phyloP scores from a whole-genome alignment of 2,113 vertebrate species.

The Eudorcas thomsonii region DNA sequence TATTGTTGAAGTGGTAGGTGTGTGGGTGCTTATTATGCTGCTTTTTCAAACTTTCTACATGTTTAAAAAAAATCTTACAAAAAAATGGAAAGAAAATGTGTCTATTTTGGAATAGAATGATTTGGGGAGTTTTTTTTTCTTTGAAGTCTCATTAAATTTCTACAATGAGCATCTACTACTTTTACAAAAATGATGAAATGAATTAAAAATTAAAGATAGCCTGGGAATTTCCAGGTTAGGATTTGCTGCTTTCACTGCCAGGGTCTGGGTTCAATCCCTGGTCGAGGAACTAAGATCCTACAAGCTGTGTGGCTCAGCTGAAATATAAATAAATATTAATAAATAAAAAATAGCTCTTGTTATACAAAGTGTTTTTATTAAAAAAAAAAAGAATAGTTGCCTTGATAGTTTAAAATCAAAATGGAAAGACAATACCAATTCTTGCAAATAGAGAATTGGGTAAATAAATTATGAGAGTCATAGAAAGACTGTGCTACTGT shows the following conservation, averaged over 20 bases:
- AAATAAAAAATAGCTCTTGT: background rate
- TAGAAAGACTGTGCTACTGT: background rate
- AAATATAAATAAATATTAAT: background rate
- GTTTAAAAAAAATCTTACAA: background rate
- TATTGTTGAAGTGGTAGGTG: background rate
- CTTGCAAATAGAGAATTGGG: background rate
- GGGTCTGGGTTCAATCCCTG: background rate
- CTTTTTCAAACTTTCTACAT: background rate
- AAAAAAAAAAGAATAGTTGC: background rate
- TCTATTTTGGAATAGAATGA: background rate
- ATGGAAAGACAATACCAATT: background rate
- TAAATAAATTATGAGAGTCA: background rate
- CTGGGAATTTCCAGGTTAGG: background rate
- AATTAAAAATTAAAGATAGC: background rate
- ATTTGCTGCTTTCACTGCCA: background rate
- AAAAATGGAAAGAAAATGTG: slow-evolving; percentile 5
- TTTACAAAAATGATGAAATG: background rate
- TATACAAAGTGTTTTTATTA: background rate
- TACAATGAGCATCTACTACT: background rate
- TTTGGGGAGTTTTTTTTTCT: background rate
- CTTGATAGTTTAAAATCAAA: background rate
- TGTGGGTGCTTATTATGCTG: background rate
- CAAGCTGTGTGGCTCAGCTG: background rate
- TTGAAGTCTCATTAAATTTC: background rate
- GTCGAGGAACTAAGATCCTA: background rate